Conservation (phyloP, 1,140 invertebrate genomes). For the Watersipora subatra region DNA sequence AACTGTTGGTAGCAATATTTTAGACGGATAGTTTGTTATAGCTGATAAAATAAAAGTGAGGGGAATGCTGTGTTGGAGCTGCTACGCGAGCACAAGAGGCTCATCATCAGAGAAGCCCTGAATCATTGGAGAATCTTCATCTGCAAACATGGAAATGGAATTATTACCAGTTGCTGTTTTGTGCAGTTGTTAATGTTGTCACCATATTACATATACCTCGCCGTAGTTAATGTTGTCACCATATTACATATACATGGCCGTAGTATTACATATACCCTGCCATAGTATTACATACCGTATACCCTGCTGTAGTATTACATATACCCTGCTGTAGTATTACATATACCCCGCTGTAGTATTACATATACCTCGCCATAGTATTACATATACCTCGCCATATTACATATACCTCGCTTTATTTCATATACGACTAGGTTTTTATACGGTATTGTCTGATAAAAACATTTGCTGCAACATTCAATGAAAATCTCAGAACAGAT, state of each 20-base stretch:
- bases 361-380: neutral
- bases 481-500: no score
- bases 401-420: neutral
- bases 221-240: no score
- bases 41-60: no score
- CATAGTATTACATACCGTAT: neutral
- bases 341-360: neutral
- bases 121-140: conserved; percentile 73
- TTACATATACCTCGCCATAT: neutral
- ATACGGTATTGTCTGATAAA: no score
- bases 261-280: neutral
- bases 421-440: no score
- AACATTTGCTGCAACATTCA: no score
- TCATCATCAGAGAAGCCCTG: conserved; percentile 84
- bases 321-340: neutral
- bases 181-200: no score
- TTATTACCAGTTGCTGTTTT: no score
- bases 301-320: neutral
- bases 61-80: no score
- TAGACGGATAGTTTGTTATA: no score
- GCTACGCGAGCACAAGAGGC: conserved; percentile 73
- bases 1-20: no score
- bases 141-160: conserved; percentile 47
- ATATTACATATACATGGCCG: neutral
- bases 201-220: no score